Percentiles rank a stretch among this genome's conserved stretches.
These are phyloP conservation scores for Sturnus vulgaris DNA, from an alignment of 2,113 vertebrate genomes.

Conservation along the genomic window DNA sequence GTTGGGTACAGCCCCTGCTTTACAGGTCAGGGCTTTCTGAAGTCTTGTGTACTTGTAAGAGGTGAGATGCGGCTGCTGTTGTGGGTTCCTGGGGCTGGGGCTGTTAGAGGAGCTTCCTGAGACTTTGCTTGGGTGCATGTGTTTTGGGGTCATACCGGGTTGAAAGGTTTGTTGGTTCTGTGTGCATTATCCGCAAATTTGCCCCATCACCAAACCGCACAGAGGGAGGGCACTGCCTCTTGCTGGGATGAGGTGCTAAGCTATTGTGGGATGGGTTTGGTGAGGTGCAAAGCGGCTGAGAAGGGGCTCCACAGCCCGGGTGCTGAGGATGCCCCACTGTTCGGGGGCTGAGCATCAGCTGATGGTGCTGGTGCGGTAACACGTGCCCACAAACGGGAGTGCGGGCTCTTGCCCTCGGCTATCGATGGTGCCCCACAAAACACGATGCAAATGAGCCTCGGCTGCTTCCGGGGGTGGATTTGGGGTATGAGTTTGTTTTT, in stretches of 20 bases:
- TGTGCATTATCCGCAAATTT: too few relatives aligned
- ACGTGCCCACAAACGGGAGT: accelerated
- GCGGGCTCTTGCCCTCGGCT: accelerated
- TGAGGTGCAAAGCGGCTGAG: not conserved
- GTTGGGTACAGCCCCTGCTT: not conserved
- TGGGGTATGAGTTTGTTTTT: not conserved
- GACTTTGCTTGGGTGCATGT: accelerated
- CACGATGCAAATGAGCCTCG: not conserved
- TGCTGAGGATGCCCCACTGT: not conserved
- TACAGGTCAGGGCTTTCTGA: not conserved
- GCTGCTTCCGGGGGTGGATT: not conserved
- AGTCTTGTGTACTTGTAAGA: not conserved
- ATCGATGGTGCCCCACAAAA: not conserved
- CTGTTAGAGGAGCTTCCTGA: not conserved
- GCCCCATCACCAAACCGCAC: accelerated
- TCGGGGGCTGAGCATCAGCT: not conserved
- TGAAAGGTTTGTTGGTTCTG: accelerated
- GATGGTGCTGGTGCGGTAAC: accelerated
- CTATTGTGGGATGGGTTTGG: not conserved
- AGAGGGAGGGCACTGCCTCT: accelerated
- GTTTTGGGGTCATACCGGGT: not conserved
- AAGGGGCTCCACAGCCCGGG: not conserved
- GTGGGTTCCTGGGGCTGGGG: not conserved
- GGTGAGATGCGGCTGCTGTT: not conserved
- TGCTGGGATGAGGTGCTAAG: not conserved